These are phyloP conservation scores for Cepaea hortensis DNA, from an alignment of 2,888 invertebrate genomes.

Conservation along the genomic window DNA sequence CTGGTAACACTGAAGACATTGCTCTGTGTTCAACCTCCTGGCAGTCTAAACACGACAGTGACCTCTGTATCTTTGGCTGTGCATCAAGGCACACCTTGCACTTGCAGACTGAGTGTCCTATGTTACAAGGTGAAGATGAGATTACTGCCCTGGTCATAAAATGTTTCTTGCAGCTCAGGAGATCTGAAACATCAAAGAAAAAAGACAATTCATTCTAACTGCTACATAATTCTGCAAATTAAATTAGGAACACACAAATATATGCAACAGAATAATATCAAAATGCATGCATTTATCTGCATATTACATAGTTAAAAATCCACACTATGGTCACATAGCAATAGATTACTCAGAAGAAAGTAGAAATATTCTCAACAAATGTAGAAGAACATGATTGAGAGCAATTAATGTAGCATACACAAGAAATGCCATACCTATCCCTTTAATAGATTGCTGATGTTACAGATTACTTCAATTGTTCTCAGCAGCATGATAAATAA, in stretches of 20 bases:
- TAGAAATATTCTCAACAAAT: no score
- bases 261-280: not conserved
- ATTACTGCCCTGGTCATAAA: constrained; percentile 47
- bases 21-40: constrained; percentile 32
- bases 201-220: no score
- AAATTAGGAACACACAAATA: not conserved
- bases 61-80: constrained; percentile 35
- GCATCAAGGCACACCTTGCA: constrained; percentile 35
- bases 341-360: no score
- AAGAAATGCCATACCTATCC: no score
- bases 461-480: no score
- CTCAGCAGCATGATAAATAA: no score
- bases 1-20: constrained; percentile 38
- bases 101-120: constrained; percentile 44
- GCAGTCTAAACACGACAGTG: constrained; percentile 42
- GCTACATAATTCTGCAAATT: not conserved
- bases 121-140: constrained; percentile 44
- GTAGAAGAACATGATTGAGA: no score
- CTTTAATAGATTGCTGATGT: no score
- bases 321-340: no score
- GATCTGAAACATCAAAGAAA: constrained; percentile 32
- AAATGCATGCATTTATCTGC: not conserved
- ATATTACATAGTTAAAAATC: no score
- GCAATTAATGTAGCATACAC: no score
- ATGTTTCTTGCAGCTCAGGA: constrained; percentile 49